Evolutionary conservation across 2,888 invertebrate genomes (phyloP).

Genomic region (Diaperis boleti): DNA sequence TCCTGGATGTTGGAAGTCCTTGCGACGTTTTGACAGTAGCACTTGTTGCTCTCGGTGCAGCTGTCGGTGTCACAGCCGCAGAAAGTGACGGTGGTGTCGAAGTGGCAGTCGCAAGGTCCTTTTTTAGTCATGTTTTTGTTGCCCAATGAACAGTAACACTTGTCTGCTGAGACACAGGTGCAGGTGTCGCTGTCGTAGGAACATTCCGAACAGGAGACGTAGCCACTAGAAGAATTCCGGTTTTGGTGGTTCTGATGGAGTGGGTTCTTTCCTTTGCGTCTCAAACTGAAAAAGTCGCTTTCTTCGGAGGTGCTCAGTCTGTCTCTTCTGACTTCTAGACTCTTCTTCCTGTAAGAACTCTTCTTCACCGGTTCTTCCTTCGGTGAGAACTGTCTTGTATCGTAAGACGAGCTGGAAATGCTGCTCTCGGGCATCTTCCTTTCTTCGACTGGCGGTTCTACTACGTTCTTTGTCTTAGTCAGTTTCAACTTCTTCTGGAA

Average conservation of each 20-base stretch:
- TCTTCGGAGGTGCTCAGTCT: conserved; percentile 66
- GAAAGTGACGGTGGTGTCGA: conserved; percentile 68
- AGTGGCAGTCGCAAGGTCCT: conserved; percentile 73
- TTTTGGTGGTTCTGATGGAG: conserved; percentile 59
- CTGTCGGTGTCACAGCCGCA: conserved; percentile 90
- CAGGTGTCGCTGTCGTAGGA: conserved; percentile 88
- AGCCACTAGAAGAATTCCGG: conserved; percentile 71
- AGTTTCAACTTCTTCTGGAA: conserved; percentile 69
- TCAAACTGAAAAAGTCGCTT: conserved; percentile 66
- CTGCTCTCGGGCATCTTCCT: conserved; percentile 70
- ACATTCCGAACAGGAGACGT: conserved; percentile 91
- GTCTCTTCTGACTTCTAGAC: conserved; percentile 42
- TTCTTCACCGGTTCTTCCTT: conserved; percentile 66
- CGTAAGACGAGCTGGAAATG: conserved; percentile 74
- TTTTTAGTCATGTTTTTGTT: conserved; percentile 68
- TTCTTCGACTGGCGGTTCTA: conserved; percentile 3
- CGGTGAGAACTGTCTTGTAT: conserved; percentile 73
- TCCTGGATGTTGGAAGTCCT: conserved; percentile 64
- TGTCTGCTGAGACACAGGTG: conserved; percentile 80
- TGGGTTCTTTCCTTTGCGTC: conserved; percentile 56
- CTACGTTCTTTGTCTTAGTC: conserved; percentile 44
- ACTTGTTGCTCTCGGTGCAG: conserved; percentile 88
- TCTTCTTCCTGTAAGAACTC: conserved; percentile 58
- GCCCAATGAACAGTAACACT: conserved; percentile 87
- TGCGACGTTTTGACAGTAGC: conserved; percentile 76